Evolutionary conservation across 2,888 invertebrate species (phyloP).

Genomic region (Tortrix viridana): DNA sequence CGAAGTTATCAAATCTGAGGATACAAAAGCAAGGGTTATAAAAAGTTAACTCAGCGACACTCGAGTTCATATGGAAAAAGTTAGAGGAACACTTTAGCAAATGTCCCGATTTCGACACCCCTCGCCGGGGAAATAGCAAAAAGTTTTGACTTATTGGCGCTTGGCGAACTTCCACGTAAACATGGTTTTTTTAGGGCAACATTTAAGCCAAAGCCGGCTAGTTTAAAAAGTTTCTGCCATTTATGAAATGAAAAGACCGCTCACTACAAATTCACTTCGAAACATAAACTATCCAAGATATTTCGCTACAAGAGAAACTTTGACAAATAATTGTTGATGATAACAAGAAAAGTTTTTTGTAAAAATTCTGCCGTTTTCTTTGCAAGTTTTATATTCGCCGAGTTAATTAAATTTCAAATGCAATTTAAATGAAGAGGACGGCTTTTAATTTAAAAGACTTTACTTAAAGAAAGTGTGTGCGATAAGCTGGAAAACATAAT

Average conservation of each 20-base stretch:
- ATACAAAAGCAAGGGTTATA: constrained; percentile 59
- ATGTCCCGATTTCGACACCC: constrained; percentile 70
- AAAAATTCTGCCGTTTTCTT: not conserved
- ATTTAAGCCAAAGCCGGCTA: constrained; percentile 54
- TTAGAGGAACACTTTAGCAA: constrained; percentile 72
- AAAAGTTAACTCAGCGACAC: constrained; percentile 66
- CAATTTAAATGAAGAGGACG: not conserved
- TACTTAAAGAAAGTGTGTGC: not conserved
- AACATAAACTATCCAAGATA: constrained; percentile 8
- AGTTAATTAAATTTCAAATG: not conserved
- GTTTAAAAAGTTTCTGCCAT: constrained; percentile 59
- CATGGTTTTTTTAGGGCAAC: constrained; percentile 71
- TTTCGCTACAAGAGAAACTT: constrained; percentile 6
- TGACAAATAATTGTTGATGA: constrained; percentile 12
- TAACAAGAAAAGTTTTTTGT: constrained; percentile 18
- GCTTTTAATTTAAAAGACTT: not conserved
- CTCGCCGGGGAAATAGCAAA: constrained; percentile 64
- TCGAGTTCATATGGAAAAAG: constrained; percentile 70
- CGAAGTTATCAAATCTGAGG: constrained; percentile 60
- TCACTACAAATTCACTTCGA: constrained; percentile 24
- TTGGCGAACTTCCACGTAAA: constrained; percentile 61
- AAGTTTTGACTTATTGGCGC: constrained; percentile 68
- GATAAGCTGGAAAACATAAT: not conserved
- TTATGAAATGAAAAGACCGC: constrained; percentile 56
- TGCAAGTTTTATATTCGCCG: not conserved